Evolutionary conservation across 2,797 vertebrate genomes (phyloP).

Genomic region (Lepidocolaptes lacrymiger): DNA sequence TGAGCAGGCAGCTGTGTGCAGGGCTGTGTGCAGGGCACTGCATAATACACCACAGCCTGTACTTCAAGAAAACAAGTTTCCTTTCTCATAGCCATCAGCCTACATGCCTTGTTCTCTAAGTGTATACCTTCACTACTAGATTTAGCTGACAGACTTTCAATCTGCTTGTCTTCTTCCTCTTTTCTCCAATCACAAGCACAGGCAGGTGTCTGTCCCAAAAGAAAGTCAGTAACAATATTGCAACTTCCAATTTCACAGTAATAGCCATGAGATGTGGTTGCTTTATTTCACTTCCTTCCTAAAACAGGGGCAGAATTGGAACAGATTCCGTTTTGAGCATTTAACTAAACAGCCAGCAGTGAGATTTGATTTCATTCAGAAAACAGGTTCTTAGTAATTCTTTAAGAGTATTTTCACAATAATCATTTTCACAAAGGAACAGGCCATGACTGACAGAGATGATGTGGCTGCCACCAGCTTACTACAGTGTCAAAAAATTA

Average conservation of each 20-base stretch:
- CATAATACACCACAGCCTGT: background rate
- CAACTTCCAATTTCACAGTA: background rate
- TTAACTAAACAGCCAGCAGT: background rate
- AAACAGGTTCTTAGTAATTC: background rate
- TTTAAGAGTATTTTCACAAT: background rate
- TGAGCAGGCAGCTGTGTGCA: background rate
- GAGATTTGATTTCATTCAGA: background rate
- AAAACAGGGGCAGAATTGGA: background rate
- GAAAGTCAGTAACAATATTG: background rate
- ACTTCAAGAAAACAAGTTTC: background rate
- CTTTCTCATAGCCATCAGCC: background rate
- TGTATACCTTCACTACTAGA: background rate
- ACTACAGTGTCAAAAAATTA: background rate
- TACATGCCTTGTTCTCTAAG: background rate
- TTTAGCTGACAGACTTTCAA: background rate
- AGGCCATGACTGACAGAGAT: background rate
- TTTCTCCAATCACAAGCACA: background rate
- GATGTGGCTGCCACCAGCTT: background rate
- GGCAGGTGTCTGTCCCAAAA: background rate
- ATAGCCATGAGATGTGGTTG: background rate
- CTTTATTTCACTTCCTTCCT: background rate
- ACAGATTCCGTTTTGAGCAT: background rate
- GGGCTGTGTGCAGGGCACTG: background rate
- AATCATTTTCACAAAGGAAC: conserved; percentile 4
- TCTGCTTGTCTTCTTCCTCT: background rate